Percentiles rank a stretch among this genome's conserved stretches.
Conservation (phyloP, 2,113 vertebrate genomes). For the Accipiter cooperii region DNA sequence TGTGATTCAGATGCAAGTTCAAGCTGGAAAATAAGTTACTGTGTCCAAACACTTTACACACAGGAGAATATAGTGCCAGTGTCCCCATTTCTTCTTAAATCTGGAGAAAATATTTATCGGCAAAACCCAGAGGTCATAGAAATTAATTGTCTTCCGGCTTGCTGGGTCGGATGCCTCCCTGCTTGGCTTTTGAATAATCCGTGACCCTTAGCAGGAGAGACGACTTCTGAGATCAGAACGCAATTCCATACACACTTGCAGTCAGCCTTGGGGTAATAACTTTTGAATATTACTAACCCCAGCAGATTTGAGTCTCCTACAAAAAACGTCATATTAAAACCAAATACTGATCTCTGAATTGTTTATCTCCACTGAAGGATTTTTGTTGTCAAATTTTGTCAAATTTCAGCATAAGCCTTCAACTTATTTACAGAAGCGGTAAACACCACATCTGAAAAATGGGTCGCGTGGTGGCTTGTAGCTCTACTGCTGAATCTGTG, state of each 20-base stretch:
- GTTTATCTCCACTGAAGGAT: neutral
- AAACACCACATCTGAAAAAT: neutral
- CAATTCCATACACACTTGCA: neutral
- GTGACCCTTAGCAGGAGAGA: neutral
- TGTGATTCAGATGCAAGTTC: neutral
- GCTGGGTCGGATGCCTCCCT: neutral
- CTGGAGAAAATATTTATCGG: neutral
- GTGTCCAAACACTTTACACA: neutral
- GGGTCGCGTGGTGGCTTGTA: rapidly evolving
- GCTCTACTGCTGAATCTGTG: neutral
- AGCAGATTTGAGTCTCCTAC: neutral
- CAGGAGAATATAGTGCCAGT: neutral
- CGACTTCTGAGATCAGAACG: neutral
- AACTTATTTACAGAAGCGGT: neutral
- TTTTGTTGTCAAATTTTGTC: neutral
- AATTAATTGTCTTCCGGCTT: neutral
- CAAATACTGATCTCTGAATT: neutral
- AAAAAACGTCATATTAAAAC: neutral
- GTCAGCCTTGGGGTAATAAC: neutral
- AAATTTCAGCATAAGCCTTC: neutral
- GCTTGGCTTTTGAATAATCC: neutral
- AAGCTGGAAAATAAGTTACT: neutral
- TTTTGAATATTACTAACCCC: neutral
- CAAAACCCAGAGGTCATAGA: neutral
- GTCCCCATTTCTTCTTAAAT: neutral